Evolutionary conservation across 2,797 vertebrate species (phyloP), one percentile per base, ranked within the genome.

Genomic region (Geotrypetes seraphini): DNA sequence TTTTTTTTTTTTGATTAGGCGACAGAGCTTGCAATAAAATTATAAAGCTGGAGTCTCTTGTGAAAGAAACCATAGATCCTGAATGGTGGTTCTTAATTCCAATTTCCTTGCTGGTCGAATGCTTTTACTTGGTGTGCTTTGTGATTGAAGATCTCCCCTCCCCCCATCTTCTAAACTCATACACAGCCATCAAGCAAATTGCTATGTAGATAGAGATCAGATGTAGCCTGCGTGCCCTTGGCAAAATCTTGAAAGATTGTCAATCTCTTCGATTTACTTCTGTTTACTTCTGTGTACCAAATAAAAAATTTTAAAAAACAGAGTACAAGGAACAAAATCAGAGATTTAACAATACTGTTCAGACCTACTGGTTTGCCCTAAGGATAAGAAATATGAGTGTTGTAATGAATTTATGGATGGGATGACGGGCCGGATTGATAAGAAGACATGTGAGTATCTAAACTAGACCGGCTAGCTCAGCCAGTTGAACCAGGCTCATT

Each of bases 1-100:
- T 40, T 8, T n/a, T n/a, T 36, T 60, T 43, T 36, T 60, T 43
- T 17, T 1, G 0, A 46, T 43, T 58, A 57, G 31, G 41, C 58
- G 15, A 9, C 12, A 20, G 27, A 22, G 10, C 26, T 4, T 16
- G 45, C 25, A 16, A 24, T 18, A 59, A 44, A 2, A 44, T 42
- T 8, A 19, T 6, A 4, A 52, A 50, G n/a, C n/a, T n/a, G 33
- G 31, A 1, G 2, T 39, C 3, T 47, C 16, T 25, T 37, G 12
- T 32, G 14, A 39, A 53, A 17, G 15, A 43, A 36, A 24, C 20
- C 22, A 3, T 6, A 3, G 13, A 25, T 14, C 1, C 4, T 13
- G 10, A 4, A n/a, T 0, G 2, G 3, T 7, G 38, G 1, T 20
- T 13, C 16, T 48, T 2, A 1, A 16, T 51, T 39, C 19, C 5